Evolutionary conservation across 2,888 invertebrate species (phyloP).

Genomic region (Invenusta paracnida): DNA sequence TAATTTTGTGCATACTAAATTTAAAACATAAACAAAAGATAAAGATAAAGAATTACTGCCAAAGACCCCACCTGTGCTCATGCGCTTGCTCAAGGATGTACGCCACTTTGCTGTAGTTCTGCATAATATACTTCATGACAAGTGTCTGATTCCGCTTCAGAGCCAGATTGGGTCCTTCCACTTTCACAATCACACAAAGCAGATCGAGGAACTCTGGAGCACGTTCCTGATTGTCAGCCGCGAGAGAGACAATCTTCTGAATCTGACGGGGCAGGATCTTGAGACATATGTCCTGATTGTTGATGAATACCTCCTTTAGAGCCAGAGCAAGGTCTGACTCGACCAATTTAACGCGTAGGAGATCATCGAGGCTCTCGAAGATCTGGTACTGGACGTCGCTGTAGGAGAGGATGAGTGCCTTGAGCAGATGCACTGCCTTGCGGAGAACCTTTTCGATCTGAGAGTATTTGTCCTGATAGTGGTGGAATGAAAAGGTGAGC

Average conservation of each 20-base stretch:
- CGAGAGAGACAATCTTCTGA: constrained; percentile 49
- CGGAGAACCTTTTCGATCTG: constrained; percentile 38
- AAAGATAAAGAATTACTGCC: too few species aligned
- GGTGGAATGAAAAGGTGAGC: too few species aligned
- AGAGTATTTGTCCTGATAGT: constrained; percentile 38
- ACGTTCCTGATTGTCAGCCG: constrained; percentile 49
- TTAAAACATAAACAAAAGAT: too few species aligned
- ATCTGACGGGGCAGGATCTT: constrained; percentile 49
- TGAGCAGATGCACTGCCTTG: constrained; percentile 41
- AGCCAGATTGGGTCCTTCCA: constrained; percentile 50
- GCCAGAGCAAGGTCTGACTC: constrained; percentile 40
- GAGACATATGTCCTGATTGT: constrained; percentile 44
- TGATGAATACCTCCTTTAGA: constrained; percentile 45
- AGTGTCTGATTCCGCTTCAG: constrained; percentile 52
- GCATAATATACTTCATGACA: constrained; percentile 53
- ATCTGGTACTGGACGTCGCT: constrained; percentile 40
- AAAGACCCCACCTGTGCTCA: constrained; percentile 47
- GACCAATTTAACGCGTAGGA: constrained; percentile 39
- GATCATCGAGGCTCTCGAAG: constrained; percentile 35
- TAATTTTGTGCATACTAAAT: too few species aligned
- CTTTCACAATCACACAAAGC: constrained; percentile 50
- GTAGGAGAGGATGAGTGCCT: constrained; percentile 38
- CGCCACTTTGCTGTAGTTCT: constrained; percentile 50
- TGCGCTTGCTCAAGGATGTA: constrained; percentile 50
- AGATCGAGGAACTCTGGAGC: constrained; percentile 51